Evolutionary conservation across 2,113 vertebrate genomes (phyloP).

Genomic region (Entelurus aequoreus): DNA sequence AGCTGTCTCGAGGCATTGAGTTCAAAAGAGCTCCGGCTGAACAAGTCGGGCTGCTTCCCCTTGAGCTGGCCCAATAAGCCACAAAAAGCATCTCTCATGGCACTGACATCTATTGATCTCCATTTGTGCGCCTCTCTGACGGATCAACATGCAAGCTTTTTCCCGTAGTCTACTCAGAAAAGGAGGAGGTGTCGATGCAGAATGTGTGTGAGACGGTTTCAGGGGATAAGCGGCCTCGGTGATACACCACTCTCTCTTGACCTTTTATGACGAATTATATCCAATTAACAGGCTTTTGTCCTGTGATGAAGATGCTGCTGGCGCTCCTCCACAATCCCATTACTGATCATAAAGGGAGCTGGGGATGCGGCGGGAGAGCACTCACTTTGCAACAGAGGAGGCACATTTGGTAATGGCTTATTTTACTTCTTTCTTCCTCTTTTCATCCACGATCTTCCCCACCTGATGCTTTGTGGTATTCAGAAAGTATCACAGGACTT

Average conservation of each 20-base stretch:
- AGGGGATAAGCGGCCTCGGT: constrained; percentile 45
- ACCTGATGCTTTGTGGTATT: constrained; percentile 17
- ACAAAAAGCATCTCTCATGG: constrained; percentile 27
- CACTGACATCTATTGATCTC: constrained; percentile 20
- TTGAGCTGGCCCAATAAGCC: constrained; percentile 40
- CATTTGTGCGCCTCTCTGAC: not conserved
- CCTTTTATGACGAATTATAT: constrained; percentile 58
- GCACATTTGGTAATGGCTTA: constrained; percentile 38
- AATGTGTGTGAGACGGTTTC: constrained; percentile 22
- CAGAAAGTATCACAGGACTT: constrained; percentile 12
- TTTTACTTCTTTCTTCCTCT: constrained; percentile 33
- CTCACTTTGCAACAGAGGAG: constrained; percentile 26
- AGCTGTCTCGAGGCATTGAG: constrained; percentile 36
- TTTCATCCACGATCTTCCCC: constrained; percentile 13
- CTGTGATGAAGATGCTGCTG: constrained; percentile 58
- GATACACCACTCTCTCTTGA: constrained; percentile 44
- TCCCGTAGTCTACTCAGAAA: constrained; percentile 9
- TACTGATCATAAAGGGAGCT: constrained; percentile 62
- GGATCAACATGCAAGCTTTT: not conserved
- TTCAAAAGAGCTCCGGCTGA: constrained; percentile 21
- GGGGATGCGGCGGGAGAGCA: constrained; percentile 57
- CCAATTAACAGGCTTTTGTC: constrained; percentile 61
- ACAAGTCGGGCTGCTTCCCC: constrained; percentile 23
- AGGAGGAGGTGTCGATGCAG: constrained; percentile 9
- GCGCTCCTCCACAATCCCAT: constrained; percentile 59